Evolutionary conservation across 2,888 invertebrate species (phyloP), one percentile per base, ranked within the genome.

Genomic region (Rotaria magnacalcarata): DNA sequence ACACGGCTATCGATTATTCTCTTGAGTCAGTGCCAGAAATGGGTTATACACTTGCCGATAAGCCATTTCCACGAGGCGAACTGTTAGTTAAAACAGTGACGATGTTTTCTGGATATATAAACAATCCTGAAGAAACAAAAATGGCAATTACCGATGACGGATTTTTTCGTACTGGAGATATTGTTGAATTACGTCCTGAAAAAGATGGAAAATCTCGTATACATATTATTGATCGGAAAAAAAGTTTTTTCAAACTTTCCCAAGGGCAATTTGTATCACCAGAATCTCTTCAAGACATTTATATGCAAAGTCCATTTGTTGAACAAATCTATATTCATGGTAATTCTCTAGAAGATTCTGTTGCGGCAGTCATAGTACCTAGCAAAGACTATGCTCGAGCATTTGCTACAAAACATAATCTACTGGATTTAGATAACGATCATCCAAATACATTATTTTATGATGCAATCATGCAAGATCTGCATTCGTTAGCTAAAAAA

Each of bases 321-420:
- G 75, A 80, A 80, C 75, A 80, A 80, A 80, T 80, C 75, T 80
- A 47, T 80, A 80, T 80, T 80, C 67, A 67, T 67, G 67, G 67
- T 27, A 34, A 67, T 67, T 14, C 34, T 34, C 6, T 67, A 67
- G 67, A 67, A 67, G 67, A 67, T 67, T 27, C 67, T 16, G 67
- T 67, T 34, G 16, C 34, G 34, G 75, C 75, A 43, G 75, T 80
- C 0, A 80, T 80, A 2, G 47, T 80, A 24, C 75, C 75, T 47
- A 80, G 43, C 10, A 47, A 47, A 80, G 47, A 80, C 43, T 80
- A 67, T 67, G 34, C 67, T 67, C 34, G 19, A 67, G 27, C 34
- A 67, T 67, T 67, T 67, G 19, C 14, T 14, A 34, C 14, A 0
- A 34, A 67, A 67, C 67, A 67, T 67, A 10, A 67, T 67, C 16